Base-by-base conservation (phyloP, 2,113 vertebrate species). In the Falcunculus frontatus region DNA sequence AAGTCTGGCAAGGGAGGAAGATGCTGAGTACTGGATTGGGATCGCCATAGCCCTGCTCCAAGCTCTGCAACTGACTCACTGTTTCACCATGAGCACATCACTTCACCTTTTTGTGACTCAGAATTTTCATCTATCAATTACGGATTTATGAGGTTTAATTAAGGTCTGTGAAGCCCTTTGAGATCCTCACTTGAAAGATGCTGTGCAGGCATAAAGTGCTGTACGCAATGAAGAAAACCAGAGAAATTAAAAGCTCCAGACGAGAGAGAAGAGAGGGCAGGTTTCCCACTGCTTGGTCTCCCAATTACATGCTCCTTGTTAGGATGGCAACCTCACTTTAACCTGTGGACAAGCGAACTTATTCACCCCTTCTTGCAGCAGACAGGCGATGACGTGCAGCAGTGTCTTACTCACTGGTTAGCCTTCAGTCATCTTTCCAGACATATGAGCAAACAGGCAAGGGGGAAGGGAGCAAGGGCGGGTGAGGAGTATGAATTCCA, bases 351-450 rank as follows among this genome's bases (percentile, higher is more conserved):
- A 87, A 55, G 42, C 95, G 97, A 98, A 98, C 98, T 95, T 90
- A 35, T 72, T 98, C 97, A 98, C 98, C 97, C 97, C 87, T 95
- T 79, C 87, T 96, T 91, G 83, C 89, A 84, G 90, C 90, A 96
- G 97, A 96, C 92, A 57, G 96, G 94, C 78, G 17, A 35, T 98
- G 98, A 98, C 94, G 95, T 30, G 89, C 96, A 72, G 63, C 68
- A 84, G 92, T 30, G 69, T 86, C 96, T 98, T 97, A 98, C 96
- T 98, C 98, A 98, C 52, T 84, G 86, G 25, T 50, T 94, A 95
- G 91, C 96, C 95, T 97, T 97, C 95, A 96, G 97, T 97, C 95
- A 62, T 97, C 94, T 97, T 97, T 98, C 96, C 97, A 97, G 96
- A 97, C 95, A 93, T 87, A 86, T 98, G 98, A 98, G 95, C 97